Percentiles rank a stretch among this genome's conserved stretches.
These are phyloP conservation scores for Chionodraco myersi DNA, from an alignment of 2,113 vertebrate genomes.

Conservation along the genomic window DNA sequence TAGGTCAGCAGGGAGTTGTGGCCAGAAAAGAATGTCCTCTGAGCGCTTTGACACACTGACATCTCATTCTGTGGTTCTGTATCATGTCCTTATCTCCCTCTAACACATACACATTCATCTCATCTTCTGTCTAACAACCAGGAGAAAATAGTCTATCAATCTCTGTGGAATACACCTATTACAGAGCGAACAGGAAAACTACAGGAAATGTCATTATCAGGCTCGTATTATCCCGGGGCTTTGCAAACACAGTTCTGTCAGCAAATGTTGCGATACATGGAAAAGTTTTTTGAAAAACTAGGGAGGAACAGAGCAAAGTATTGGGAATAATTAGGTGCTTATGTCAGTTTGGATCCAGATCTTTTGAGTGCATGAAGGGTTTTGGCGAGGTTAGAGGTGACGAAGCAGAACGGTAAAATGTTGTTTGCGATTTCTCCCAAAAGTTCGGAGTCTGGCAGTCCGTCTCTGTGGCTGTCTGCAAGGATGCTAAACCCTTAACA, in stretches of 20 bases:
- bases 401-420: constrained; percentile 27
- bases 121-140: constrained; percentile 46
- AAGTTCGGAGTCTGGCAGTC: constrained; percentile 7
- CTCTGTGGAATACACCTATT: constrained; percentile 67
- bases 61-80: constrained; percentile 59
- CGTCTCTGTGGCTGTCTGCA: constrained; percentile 10
- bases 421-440: constrained; percentile 11
- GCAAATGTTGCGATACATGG: constrained; percentile 52
- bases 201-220: constrained; percentile 79
- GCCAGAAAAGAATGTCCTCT: constrained; percentile 53
- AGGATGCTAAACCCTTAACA: background rate
- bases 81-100: constrained; percentile 65
- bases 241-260: constrained; percentile 36
- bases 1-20: constrained; percentile 41
- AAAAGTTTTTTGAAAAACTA: constrained; percentile 57
- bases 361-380: constrained; percentile 31
- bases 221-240: constrained; percentile 49
- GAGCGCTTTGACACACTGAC: constrained; percentile 49
- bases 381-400: constrained; percentile 50
- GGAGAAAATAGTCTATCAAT: constrained; percentile 23
- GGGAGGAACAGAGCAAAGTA: too few relatives aligned
- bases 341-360: constrained; percentile 44
- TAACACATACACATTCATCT: constrained; percentile 35
- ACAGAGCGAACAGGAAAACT: constrained; percentile 59
- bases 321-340: constrained; percentile 74